A percentile compares a stretch with the other conserved stretches of the same genome.
Conservation (phyloP, 2,888 invertebrate species). For the Spodoptera picta region DNA sequence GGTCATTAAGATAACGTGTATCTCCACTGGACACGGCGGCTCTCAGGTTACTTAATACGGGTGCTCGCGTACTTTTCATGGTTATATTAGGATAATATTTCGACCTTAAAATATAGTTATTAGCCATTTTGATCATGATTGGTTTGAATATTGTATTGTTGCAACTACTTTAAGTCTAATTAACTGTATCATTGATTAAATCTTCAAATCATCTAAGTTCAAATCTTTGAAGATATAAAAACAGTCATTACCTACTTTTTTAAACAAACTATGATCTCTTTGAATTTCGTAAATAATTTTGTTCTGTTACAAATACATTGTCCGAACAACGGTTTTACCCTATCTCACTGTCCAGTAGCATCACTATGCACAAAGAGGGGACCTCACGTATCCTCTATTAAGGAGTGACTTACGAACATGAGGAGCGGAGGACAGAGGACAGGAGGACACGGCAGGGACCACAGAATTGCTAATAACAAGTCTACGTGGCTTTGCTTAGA, state of each 20-base stretch:
- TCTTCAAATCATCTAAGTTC: no score
- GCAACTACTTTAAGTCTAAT: no score
- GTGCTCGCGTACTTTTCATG: slow-evolving; percentile 46
- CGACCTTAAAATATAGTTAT: neutral
- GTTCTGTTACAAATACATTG: neutral
- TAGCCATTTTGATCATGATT: neutral
- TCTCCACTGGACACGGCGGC: slow-evolving; percentile 75
- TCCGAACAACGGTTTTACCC: slow-evolving; percentile 5
- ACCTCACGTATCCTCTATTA: slow-evolving; percentile 54
- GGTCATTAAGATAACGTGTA: slow-evolving; percentile 86
- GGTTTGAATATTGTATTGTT: no score
- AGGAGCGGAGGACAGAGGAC: slow-evolving; percentile 31
- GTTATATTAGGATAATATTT: slow-evolving; percentile 32
- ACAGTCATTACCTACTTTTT: no score
- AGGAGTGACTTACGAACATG: slow-evolving; percentile 49
- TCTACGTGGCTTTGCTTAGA: slow-evolving; percentile 43
- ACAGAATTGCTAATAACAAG: slow-evolving; percentile 52
- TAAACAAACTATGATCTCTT: neutral
- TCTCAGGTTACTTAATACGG: slow-evolving; percentile 78
- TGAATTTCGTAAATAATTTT: slow-evolving; percentile 15
- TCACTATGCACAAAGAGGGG: slow-evolving; percentile 49
- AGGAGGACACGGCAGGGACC: slow-evolving; percentile 34
- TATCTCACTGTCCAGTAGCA: slow-evolving; percentile 20
- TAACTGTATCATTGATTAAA: no score
- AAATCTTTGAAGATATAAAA: no score